A percentile compares a stretch with the other conserved stretches of the same genome.
Evolutionary conservation across 2,797 vertebrate species (phyloP).

Genomic region (Decapterus maruadsi): DNA sequence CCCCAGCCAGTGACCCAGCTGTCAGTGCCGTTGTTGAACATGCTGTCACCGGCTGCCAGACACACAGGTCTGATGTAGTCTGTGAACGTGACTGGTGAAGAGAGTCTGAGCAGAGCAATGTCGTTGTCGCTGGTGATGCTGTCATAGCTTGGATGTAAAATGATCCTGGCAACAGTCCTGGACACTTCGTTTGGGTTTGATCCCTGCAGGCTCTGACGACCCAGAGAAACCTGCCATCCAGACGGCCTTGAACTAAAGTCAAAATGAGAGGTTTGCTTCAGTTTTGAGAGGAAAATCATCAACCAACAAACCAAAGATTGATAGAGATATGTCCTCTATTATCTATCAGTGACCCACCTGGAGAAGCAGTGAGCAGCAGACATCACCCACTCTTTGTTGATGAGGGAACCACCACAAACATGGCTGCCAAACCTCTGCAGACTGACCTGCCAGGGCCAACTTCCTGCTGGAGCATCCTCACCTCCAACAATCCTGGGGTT

Average conservation of each 20-base stretch:
- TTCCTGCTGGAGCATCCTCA: conserved; percentile 54
- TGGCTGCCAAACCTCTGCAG: conserved; percentile 31
- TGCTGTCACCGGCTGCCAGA: conserved; percentile 77
- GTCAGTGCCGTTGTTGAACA: conserved; percentile 65
- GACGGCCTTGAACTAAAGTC: background rate
- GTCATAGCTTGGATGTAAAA: conserved; percentile 67
- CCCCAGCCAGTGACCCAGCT: conserved; percentile 81
- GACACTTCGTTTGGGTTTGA: conserved; percentile 52
- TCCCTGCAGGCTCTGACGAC: conserved; percentile 51
- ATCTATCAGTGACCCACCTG: conserved; percentile 12
- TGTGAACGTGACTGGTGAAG: conserved; percentile 71
- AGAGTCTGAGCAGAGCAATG: conserved; percentile 77
- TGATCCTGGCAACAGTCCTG: conserved; percentile 26
- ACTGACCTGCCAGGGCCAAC: conserved; percentile 76
- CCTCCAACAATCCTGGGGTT: conserved; percentile 69
- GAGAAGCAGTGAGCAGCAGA: conserved; percentile 73
- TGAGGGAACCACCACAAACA: conserved; percentile 74
- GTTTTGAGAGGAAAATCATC: too few species aligned
- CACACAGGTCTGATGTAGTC: conserved; percentile 85
- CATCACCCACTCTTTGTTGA: conserved; percentile 75
- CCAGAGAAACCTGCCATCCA: conserved; percentile 52
- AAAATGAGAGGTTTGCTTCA: background rate
- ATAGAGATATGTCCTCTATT: rapidly evolving
- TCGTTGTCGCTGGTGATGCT: conserved; percentile 50
- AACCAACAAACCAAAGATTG: rapidly evolving